Percentiles rank a stretch among this genome's conserved stretches.
phyloP scores from a whole-genome alignment of 92 coral and sea anemone species.

The Micromussa lordhowensis region DNA sequence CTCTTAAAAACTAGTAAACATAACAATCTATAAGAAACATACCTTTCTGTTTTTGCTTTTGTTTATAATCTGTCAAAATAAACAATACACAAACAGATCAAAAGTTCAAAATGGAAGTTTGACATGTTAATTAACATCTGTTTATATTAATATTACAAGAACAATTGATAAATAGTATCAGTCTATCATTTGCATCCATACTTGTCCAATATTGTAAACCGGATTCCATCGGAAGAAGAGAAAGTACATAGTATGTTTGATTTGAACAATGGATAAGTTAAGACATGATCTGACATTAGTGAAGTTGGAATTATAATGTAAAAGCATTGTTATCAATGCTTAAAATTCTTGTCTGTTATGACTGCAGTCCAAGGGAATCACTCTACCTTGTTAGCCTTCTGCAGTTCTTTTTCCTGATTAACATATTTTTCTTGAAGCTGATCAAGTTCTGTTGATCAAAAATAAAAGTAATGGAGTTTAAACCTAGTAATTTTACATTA shows the following conservation, averaged over 20 bases:
- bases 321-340: too few relatives aligned
- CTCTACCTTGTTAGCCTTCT: constrained; percentile 81
- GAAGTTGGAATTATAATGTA: too few relatives aligned
- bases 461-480: not conserved
- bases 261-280: too few relatives aligned
- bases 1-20: too few relatives aligned
- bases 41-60: constrained; percentile 98
- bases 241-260: too few relatives aligned
- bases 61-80: constrained; percentile 77
- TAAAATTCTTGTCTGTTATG: too few relatives aligned
- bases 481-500: not conserved
- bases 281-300: too few relatives aligned
- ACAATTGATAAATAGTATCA: not conserved
- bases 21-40: not conserved
- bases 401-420: constrained; percentile 83
- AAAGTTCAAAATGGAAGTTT: not conserved
- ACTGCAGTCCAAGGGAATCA: not conserved
- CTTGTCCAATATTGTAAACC: too few relatives aligned
- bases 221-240: too few relatives aligned
- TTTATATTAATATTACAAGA: too few relatives aligned
- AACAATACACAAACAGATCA: not conserved
- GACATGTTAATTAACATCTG: too few relatives aligned
- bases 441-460: constrained; percentile 64
- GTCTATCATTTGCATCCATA: too few relatives aligned
- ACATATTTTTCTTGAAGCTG: constrained; percentile 78